Base-by-base conservation (phyloP, 92 coral and sea anemone species). In the Siderastrea radians region DNA sequence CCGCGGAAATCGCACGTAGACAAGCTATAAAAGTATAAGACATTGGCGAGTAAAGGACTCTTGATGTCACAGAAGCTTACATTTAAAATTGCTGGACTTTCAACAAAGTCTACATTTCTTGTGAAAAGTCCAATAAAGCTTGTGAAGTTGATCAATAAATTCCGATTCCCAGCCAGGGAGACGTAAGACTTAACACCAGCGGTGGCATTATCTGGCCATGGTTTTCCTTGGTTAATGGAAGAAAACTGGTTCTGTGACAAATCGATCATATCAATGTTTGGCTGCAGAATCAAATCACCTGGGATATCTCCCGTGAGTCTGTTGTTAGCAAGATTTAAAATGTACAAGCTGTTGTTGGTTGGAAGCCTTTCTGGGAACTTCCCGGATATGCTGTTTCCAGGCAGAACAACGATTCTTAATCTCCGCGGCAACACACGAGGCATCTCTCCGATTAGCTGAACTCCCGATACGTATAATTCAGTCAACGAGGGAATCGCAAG, bases 281-380 rank as follows among this genome's bases (percentile, higher is more conserved):
- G 66, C 3, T 14, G 47, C 43, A 72, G 53, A 13, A 87, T 64
- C 70, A 80, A 45, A 8, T 73, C 52, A 15, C 71, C 81, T 6
- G 91, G 98, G 50, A 94, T 85, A 53, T 80, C 79, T 12, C 95
- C 98, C 10, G 58, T 53, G 11, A 94, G 81, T 3, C 44, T 67
- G 60, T 87, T 94, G 7, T 72, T 65, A 6, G 90, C 92, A 12
- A 94, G 83, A 48, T 68, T 76, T 14, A 94, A 79, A 1, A 70
- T 76, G 13, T 1, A 4, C 5, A 90, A 79, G 2, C 55, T 60
- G 55, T 44, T 61, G 49, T 73, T 67, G 11, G 78, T 79, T 3
- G 68, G 69, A 58, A 88, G 68, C 7, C 15, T 85, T 12, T 75
- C 14, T 0, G 88, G 75, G 26, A 94, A 70, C 2, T 19, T 48